phyloP scores from a whole-genome alignment of 2,888 invertebrate species.

The Diplazon laetatorius region DNA sequence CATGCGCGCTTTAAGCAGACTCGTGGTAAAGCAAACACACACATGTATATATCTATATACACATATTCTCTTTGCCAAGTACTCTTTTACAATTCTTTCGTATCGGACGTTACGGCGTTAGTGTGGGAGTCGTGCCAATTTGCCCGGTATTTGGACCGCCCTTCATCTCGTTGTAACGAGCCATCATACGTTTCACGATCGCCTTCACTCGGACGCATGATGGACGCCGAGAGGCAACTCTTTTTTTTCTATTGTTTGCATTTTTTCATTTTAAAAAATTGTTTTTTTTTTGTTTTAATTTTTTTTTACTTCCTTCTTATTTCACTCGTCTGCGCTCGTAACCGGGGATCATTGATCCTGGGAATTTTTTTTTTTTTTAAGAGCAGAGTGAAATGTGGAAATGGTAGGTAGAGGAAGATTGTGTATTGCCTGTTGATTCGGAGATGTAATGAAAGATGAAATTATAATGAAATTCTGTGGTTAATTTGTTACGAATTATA shows the following conservation, averaged over 20 bases:
- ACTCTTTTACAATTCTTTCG: constrained; percentile 45
- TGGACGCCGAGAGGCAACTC: constrained; percentile 9
- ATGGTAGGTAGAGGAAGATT: no score
- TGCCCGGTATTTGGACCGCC: constrained; percentile 78
- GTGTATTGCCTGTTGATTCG: no score
- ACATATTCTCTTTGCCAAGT: constrained; percentile 23
- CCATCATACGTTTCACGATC: constrained; percentile 25
- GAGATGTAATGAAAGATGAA: no score
- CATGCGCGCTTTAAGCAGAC: constrained; percentile 20
- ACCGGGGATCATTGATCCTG: background rate
- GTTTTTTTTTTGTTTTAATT: constrained; percentile 1
- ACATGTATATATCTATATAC: no score
- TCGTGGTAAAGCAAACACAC: no score
- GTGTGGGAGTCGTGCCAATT: constrained; percentile 81
- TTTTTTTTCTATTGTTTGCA: background rate
- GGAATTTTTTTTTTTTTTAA: background rate
- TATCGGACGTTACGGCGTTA: constrained; percentile 34
- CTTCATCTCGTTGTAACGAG: constrained; percentile 66
- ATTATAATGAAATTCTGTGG: no score
- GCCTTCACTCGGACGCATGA: constrained; percentile 10
- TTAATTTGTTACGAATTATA: no score
- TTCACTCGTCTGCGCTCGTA: background rate
- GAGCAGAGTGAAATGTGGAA: no score
- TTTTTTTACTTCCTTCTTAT: background rate
- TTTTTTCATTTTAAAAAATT: no score